Conservation (phyloP, 2,797 vertebrate genomes). For the Somateria mollissima region DNA sequence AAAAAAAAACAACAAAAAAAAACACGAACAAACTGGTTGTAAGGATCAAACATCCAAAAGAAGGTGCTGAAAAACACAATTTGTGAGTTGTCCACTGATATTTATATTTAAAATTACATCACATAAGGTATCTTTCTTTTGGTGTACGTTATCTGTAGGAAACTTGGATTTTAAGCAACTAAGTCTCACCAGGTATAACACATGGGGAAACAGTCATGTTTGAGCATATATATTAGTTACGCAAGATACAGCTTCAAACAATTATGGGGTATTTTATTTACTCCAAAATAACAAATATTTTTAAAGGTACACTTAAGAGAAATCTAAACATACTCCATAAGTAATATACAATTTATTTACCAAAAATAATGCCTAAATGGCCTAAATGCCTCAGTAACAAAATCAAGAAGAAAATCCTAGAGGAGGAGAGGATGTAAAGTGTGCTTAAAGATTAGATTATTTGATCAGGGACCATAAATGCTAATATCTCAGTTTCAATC, state of each 20-base stretch:
- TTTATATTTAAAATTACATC: not conserved
- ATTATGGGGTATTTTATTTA: not conserved
- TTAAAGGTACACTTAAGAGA: not conserved
- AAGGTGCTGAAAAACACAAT: not conserved
- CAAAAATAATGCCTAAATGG: not conserved
- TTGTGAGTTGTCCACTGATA: not conserved
- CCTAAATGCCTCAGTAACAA: not conserved
- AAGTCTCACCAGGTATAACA: not conserved
- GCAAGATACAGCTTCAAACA: not conserved
- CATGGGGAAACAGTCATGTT: not conserved
- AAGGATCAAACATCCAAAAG: not conserved
- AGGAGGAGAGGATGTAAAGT: not conserved
- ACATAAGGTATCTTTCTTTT: not conserved
- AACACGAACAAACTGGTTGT: not conserved
- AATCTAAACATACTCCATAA: not conserved
- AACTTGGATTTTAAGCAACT: not conserved
- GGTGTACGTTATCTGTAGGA: not conserved
- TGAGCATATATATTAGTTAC: not conserved
- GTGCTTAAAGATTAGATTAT: not conserved
- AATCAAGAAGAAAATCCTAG: constrained; percentile 10
- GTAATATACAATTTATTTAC: not conserved
- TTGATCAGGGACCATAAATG: not conserved
- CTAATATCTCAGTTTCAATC: not conserved
- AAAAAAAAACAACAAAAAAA: not conserved
- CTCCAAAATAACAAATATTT: not conserved